Base-by-base conservation (phyloP, 2,797 vertebrate species). In the Acanthiza pusilla region DNA sequence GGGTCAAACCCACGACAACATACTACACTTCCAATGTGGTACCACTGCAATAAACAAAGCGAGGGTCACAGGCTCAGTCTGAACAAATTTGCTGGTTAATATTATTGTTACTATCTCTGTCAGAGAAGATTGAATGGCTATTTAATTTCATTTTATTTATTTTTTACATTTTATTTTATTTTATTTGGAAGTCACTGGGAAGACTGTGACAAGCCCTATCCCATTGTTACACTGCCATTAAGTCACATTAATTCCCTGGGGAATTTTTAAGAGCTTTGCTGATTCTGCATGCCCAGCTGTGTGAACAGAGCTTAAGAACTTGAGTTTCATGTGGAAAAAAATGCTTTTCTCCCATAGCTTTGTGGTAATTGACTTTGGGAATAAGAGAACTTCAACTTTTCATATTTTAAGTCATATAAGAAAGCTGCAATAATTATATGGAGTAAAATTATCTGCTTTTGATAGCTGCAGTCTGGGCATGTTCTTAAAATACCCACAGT, bases 231-330 rank as follows among this genome's bases (percentile, higher is more conserved):
- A 53, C 17, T 91, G 60, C 70, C 88, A 86, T 77, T 94, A 94
- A 93, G 42, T 93, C 85, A 84, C 73, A 91, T 55, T 61, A 77
- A 50, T 77, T 91, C 95, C 77, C 47, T 19, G 21, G 32, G 89
- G 88, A 94, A 94, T 94, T 93, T 85, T 88, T 97, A 91, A 96
- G 95, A 97, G 94, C 92, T 95, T 96, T 96, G 61, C 93, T 94
- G 95, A 97, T 97, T 97, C 92, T 97, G 94, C 94, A 91, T 96
- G 96, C 83, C 58, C 66, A 80, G 74, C 67, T 91, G 91, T 95
- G 94, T 96, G 97, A 97, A 96, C 78, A 91, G 68, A 94, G 84
- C 77, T 93, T 79, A 93, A 87, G 86, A 89, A 94, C 81, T 97
- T 90, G 66, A 23, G 65, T 96, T 97, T 95, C 96, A 95, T 79